Percentiles rank a stretch among this genome's conserved stretches.
Evolutionary conservation across 2,113 vertebrate genomes (phyloP).

Genomic region (Epinephelus lanceolatus): DNA sequence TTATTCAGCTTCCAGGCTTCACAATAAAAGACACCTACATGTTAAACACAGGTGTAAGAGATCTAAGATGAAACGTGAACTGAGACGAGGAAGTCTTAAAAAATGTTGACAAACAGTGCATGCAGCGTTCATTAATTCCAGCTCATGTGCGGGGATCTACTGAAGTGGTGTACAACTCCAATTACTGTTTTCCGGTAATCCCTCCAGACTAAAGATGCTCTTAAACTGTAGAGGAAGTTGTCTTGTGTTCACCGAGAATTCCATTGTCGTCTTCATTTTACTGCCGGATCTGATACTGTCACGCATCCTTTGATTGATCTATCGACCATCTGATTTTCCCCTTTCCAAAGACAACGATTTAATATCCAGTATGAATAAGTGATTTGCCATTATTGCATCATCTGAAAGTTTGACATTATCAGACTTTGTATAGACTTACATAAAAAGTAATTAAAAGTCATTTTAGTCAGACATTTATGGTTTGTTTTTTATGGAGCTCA

Average conservation of each 20-base stretch:
- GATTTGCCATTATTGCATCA: no score
- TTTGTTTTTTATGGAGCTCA: neutral
- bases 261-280: neutral
- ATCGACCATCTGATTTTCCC: no score
- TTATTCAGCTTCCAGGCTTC: neutral
- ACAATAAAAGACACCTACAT: neutral
- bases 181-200: neutral
- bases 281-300: no score
- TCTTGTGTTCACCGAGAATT: no score
- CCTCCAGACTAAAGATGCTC: neutral
- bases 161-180: neutral
- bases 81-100: neutral
- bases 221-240: neutral
- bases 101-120: no score
- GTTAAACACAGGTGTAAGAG: neutral
- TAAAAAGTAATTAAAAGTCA: no score
- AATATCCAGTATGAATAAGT: no score
- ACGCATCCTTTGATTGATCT: neutral
- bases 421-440: no score
- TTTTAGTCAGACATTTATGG: neutral
- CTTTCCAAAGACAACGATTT: no score
- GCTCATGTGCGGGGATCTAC: neutral
- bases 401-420: no score
- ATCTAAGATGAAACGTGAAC: neutral
- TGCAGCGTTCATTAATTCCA: no score